phyloP scores from a whole-genome alignment of 2,113 vertebrate genomes.

The Ciconia boyciana region DNA sequence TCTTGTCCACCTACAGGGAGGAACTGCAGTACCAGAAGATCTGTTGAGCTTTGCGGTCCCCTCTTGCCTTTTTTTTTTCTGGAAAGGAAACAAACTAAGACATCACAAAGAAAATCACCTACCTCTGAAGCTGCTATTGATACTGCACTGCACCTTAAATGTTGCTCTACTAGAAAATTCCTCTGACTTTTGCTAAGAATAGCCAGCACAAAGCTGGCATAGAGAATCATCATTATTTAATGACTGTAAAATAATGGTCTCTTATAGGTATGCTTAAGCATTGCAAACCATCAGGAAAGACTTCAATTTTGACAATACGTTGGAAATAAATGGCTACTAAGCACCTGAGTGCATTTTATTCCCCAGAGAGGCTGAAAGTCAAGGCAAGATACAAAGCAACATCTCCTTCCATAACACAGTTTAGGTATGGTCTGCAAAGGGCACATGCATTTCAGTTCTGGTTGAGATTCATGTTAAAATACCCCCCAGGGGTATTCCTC shows the following conservation, averaged over 20 bases:
- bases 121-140: conserved; percentile 12
- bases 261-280: background rate
- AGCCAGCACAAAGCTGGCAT: background rate
- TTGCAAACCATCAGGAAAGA: background rate
- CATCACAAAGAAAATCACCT: conserved; percentile 6
- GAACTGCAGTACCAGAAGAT: background rate
- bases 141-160: background rate
- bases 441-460: background rate
- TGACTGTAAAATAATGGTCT: conserved; percentile 4
- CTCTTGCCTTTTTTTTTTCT: background rate
- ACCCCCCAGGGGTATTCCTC: background rate
- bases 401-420: background rate
- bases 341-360: conserved; percentile 4
- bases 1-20: background rate
- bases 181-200: conserved; percentile 21
- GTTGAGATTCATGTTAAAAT: conserved; percentile 16
- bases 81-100: conserved; percentile 13
- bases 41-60: background rate
- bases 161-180: conserved; percentile 33
- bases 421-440: conserved; percentile 23
- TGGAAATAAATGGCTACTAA: conserved; percentile 15
- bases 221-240: conserved; percentile 47
- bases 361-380: background rate
- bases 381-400: background rate
- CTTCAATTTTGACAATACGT: background rate